Evolutionary conservation across 2,888 invertebrate species (phyloP).

Genomic region (Acanthococcus lagerstroemiae): DNA sequence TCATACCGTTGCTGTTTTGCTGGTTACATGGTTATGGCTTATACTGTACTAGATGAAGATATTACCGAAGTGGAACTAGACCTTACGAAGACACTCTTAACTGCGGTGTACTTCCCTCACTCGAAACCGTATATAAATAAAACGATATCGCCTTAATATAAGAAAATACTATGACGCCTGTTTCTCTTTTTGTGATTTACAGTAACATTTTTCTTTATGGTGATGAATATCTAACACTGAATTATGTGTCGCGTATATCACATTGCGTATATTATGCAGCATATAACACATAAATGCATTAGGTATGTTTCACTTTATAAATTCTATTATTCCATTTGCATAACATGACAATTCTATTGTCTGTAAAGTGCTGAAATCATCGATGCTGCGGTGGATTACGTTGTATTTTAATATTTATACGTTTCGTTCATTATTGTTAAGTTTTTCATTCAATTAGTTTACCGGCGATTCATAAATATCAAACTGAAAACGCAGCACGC

Average conservation of each 20-base stretch:
- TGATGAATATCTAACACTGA: constrained; percentile 27
- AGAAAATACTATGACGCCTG: constrained; percentile 23
- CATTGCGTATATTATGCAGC: constrained; percentile 22
- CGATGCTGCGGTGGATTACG: constrained; percentile 25
- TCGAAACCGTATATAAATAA: constrained; percentile 9
- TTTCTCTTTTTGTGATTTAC: constrained; percentile 22
- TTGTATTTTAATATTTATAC: constrained; percentile 26
- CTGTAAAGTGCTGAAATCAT: constrained; percentile 26
- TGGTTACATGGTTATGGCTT: no score
- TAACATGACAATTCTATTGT: constrained; percentile 28
- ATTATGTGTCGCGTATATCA: constrained; percentile 28
- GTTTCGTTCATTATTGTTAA: constrained; percentile 10
- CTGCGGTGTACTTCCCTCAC: no score
- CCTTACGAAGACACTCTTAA: no score
- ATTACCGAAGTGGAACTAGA: no score
- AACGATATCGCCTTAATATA: constrained; percentile 24
- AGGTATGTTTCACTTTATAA: constrained; percentile 26
- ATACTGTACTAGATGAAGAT: no score
- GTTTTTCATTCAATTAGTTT: constrained; percentile 22
- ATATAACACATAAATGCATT: constrained; percentile 21
- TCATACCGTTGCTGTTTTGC: no score
- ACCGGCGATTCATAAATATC: constrained; percentile 17
- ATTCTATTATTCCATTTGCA: constrained; percentile 26
- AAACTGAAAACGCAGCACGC: no score
- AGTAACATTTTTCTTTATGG: constrained; percentile 22